Conservation (phyloP, 2,113 vertebrate genomes). For the Grammomys surdaster region DNA sequence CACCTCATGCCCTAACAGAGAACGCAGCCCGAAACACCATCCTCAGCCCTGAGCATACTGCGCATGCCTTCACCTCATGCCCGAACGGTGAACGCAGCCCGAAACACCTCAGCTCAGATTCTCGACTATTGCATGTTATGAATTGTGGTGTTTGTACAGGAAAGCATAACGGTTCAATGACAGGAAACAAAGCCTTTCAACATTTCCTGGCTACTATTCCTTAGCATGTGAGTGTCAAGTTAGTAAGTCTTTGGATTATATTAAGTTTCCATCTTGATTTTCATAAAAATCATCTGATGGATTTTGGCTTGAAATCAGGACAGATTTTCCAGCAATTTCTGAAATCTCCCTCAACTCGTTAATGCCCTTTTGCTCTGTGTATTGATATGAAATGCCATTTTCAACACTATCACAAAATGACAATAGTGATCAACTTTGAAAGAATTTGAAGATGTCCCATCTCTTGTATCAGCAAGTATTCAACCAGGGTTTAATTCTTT, state of each 20-base stretch:
- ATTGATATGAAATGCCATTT: background rate
- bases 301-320: background rate
- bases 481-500: background rate
- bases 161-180: background rate
- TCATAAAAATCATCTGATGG: background rate
- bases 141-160: too few species aligned
- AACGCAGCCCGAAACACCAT: background rate
- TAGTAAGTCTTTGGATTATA: background rate
- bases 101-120: background rate
- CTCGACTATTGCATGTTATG: background rate
- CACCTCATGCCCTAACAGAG: too few species aligned
- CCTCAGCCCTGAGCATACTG: background rate
- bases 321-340: background rate
- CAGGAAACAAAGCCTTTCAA: background rate
- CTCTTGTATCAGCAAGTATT: background rate
- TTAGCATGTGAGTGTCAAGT: background rate
- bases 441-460: background rate
- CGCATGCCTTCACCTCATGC: background rate
- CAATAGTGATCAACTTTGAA: background rate
- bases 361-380: background rate
- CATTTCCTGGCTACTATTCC: background rate
- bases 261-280: background rate
- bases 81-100: rapidly evolving
- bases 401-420: background rate
- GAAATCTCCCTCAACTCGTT: background rate